Percentiles rank a stretch among this genome's conserved stretches.
phyloP scores from a whole-genome alignment of 2,113 vertebrate species.

The Cavia aperea region DNA sequence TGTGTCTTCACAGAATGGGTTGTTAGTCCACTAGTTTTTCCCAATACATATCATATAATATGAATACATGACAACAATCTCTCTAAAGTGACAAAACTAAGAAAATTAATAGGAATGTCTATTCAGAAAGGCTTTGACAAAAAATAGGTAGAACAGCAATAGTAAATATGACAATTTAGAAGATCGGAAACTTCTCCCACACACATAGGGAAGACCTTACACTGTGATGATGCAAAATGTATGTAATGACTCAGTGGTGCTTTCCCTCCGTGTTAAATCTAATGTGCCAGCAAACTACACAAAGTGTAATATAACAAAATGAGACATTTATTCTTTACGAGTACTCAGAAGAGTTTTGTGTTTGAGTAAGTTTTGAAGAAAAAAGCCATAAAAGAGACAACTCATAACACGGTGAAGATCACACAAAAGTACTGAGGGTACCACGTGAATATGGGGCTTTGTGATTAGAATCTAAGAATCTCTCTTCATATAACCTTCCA shows the following conservation, averaged over 20 bases:
- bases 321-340: conserved; percentile 6
- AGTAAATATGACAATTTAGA: conserved; percentile 38
- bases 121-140: conserved; percentile 30
- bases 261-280: conserved; percentile 54
- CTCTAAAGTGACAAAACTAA: conserved; percentile 18
- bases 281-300: conserved; percentile 28
- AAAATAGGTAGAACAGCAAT: neutral
- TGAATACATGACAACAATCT: neutral
- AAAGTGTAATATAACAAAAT: conserved; percentile 15
- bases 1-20: neutral
- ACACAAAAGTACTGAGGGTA: neutral
- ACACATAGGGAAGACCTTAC: conserved; percentile 68
- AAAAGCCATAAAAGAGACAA: conserved; percentile 21
- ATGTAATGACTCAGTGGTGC: conserved; percentile 68
- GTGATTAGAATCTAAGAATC: neutral
- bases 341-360: neutral
- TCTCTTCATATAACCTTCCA: conserved; percentile 44
- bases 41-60: neutral
- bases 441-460: neutral
- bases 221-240: conserved; percentile 42
- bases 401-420: neutral
- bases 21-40: neutral
- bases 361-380: conserved; percentile 39
- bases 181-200: conserved; percentile 75
- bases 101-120: conserved; percentile 28